Evolutionary conservation across 2,113 vertebrate species (phyloP), one percentile per base, ranked within the genome.

Genomic region (Lasiurus borealis): DNA sequence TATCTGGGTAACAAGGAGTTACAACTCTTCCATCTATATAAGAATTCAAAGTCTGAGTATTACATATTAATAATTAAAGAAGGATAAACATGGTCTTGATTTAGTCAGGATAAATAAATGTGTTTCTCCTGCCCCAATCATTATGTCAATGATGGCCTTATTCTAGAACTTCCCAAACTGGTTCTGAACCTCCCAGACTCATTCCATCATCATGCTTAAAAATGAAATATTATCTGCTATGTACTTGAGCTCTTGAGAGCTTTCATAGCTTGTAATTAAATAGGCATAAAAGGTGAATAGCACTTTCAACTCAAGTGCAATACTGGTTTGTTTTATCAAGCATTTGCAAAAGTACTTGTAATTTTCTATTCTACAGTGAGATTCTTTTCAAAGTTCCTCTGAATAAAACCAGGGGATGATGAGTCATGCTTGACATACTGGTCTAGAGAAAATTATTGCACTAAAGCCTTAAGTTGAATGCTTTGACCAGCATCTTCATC

Each of bases 71-170:
- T 69, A 46, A 57, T 73, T 25, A 81, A 46, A 64, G 46, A 18
- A 80, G 34, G 36, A 73, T 72, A 48, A 76, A n/a, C 31, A 85
- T 6, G 77, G 50, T 81, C 85, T 96, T 14, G 1, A 4, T 62
- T 87, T 80, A 11, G 76, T 73, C 89, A 86, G 50, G 64, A 96
- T 96, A 93, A 95, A 96, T 96, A 93, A 95, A 97, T 91, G 48
- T 0, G 0, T 73, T 93, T 68, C 75, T 69, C 18, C 48, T 69
- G n/a, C n/a, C 12, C 25, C 34, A 66, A 64, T 8, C 15, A 25
- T 78, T 81, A 19, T 25, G 9, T 80, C 21, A 72, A 50, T 23
- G 44, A 71, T 36, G 13, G n/a, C n/a, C 34, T 88, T 85, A 75
- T 73, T 62, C 46, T 83, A 82, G 44, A 93, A 16, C 13, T 18